Evolutionary conservation across 2,797 vertebrate species (phyloP), one percentile per base, ranked within the genome.

Genomic region (Scolopax bukidnonensis): DNA sequence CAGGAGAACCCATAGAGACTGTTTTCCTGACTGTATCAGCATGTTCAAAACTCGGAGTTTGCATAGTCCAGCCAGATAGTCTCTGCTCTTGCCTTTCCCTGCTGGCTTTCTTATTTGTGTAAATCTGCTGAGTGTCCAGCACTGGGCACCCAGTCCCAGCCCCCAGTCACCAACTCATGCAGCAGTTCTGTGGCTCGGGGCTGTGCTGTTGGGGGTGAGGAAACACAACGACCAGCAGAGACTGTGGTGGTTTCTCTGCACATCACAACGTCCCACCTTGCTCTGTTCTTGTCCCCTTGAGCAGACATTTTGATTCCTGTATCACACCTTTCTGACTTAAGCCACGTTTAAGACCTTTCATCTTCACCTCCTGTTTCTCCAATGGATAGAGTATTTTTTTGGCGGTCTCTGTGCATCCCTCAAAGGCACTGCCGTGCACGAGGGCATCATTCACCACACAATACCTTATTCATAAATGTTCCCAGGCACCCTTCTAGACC

Each of bases 401-500:
- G 1, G 1, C 0, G 0, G 33, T 83, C 64, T 60, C 43, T 23
- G 6, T 36, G 40, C 36, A 25, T 40, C 48, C 40, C 57, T 92
- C 77, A 32, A 27, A 83, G 57, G 61, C 83, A 32, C 9, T 16
- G 4, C 7, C 0, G 1, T 0, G 3, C 59, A 25, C 0, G 0
- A 90, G 28, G 51, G 48, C 73, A 68, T 61, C 50, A n/a, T 11
- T 89, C 65, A 86, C 50, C 45, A 51, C 1, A 0, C 18, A 16
- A 14, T 36, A 65, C 18, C 30, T 86, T 33, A 78, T 90, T 82
- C 65, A 84, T 43, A 84, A 68, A 45, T 61, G 86, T 93, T 88
- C 83, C 83, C 45, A 81, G 87, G 33, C 19, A 6, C 83, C 84
- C 38, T 65, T 89, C 64, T 45, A 83, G 53, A 80, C 57, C 38